Base-by-base conservation (phyloP, 2,888 invertebrate species). In the Syrphus vitripennis region DNA sequence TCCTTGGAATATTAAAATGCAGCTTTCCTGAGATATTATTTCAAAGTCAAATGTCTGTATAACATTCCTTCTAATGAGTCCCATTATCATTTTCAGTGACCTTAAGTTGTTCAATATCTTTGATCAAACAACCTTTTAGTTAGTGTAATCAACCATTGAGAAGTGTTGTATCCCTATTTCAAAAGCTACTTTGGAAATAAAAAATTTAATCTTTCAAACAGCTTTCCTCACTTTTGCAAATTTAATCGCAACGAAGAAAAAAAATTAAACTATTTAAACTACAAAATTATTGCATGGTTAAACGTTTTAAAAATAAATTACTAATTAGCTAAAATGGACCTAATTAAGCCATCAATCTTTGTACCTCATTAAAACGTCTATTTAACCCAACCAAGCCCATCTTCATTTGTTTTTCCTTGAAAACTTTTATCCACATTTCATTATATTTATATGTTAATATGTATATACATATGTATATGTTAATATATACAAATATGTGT, bases 281-380 rank as follows among this genome's bases (percentile, higher is more conserved):
- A n/a, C n/a, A 21, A 12, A 37, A 19, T 21, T 21, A 48, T 67
- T 48, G 45, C 45, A 21, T 48, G 65, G n/a, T 48, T 31, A 19
- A 45, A 9, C 7, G 48, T 31, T 48, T 67, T 21, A 31, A 65
- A 29, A 48, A 1, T 19, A 4, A 29, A 29, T 48, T 19, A 24
- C 42, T 45, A 65, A 65, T 65, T 65, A 65, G 48, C 48, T 65
- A 65, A 48, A 45, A 48, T n/a, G 21, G 19, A 29, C 21, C 19
- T 48, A n/a, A 12, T 63, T 63, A 63, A 48, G 19, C 19, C 21
- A 65, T 48, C 29, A 21, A 14, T 31, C 48, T 65, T 48, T 19
- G 31, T 48, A 48, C 19, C 21, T 45, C 12, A 31, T 65, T 65
- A 48, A 65, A 65, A 65, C 29, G 4, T 42, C 50, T 14, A 50